Evolutionary conservation across 2,888 invertebrate species (phyloP), one percentile per base, ranked within the genome.

Genomic region (Protonemura montana): DNA sequence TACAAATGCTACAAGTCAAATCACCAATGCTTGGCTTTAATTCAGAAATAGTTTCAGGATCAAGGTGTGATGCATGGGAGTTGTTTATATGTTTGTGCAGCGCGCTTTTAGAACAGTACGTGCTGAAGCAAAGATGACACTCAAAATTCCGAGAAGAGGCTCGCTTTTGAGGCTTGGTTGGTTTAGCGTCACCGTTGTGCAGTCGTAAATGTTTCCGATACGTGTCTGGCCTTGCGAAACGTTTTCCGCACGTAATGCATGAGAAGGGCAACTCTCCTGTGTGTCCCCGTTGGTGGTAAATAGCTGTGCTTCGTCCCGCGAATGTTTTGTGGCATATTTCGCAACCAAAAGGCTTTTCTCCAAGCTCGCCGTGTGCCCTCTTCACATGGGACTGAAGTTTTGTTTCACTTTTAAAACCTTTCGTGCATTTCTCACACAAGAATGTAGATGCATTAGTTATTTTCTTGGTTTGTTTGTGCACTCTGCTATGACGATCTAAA

Each of bases 211-310:
- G 89, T 42, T 88, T 87, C 16, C 88, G 87, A 78, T 89, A 85
- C 26, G 89, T 88, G 41, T 88, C 86, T 42, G 89, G 88, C 10
- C 89, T 87, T 25, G 87, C 84, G 87, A 89, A 89, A 2, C 85
- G 82, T 86, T 89, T 89, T 0, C 88, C 88, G 87, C 89, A 89
- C 0, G 87, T 85, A 27, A 85, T 85, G 82, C 89, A 89, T 25
- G 86, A 78, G 86, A 88, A 89, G n/a, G 89, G 89, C 78, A 87
- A 87, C 85, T 89, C 89, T 16, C 88, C 89, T 6, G 89, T 88
- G 87, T 89, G 89, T 6, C 80, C 28, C 7, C 88, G 86, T 26
- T 85, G 86, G 80, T 88, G 88, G 76, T 88, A 87, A n/a, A 86
- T 87, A 2, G 87, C 83, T 7, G 87, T 85, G 80, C 87, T 88